Evolutionary conservation across 2,797 vertebrate species (phyloP).

Genomic region (Danio kyathit): DNA sequence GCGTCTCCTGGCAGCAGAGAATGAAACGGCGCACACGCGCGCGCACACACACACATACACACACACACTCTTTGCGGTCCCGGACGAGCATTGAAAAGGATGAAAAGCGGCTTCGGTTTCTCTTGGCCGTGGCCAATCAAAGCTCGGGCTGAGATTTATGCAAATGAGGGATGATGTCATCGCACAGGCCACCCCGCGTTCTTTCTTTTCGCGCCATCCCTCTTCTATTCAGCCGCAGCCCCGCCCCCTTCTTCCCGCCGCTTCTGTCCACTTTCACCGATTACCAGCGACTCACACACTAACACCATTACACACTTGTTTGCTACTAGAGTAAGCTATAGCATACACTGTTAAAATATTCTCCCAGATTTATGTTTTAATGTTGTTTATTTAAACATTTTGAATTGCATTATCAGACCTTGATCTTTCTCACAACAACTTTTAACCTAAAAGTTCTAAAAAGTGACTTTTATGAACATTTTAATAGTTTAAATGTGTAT

Average conservation of each 20-base stretch:
- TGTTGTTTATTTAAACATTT: too few species aligned
- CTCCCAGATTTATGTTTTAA: too few species aligned
- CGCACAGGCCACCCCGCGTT: slow-evolving; percentile 74
- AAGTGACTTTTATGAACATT: too few species aligned
- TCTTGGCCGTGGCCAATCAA: slow-evolving; percentile 74
- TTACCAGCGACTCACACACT: too few species aligned
- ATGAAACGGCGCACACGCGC: slow-evolving; percentile 69
- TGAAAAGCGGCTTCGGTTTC: slow-evolving; percentile 76
- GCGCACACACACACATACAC: slow-evolving; percentile 20
- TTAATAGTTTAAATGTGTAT: too few species aligned
- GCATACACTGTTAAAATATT: too few species aligned
- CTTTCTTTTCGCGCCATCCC: slow-evolving; percentile 53
- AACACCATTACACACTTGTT: too few species aligned
- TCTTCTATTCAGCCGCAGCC: slow-evolving; percentile 60
- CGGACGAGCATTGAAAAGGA: slow-evolving; percentile 72
- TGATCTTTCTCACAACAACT: too few species aligned
- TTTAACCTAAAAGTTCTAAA: too few species aligned
- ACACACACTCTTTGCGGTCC: slow-evolving; percentile 54
- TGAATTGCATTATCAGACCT: too few species aligned
- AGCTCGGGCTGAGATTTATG: slow-evolving; percentile 74
- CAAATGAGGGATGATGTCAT: slow-evolving; percentile 83
- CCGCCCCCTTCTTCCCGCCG: slow-evolving; percentile 53
- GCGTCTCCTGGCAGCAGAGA: slow-evolving; percentile 69
- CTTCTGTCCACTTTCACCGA: slow-evolving; percentile 49
- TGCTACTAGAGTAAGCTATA: too few species aligned